phyloP scores from a whole-genome alignment of 2,888 invertebrate species.

The Agrilus cyanescens region DNA sequence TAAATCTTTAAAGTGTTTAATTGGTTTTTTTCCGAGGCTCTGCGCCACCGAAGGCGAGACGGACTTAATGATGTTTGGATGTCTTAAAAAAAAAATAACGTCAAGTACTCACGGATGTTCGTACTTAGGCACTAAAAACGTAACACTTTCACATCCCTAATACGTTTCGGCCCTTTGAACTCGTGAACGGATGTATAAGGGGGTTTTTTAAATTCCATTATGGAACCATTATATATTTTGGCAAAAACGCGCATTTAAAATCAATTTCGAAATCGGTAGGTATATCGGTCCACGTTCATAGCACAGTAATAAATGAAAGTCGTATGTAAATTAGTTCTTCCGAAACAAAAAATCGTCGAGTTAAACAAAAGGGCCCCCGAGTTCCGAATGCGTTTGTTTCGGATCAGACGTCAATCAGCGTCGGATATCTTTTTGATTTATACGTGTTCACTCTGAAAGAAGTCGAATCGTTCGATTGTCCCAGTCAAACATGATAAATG shows the following conservation, averaged over 20 bases:
- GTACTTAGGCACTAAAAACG: too few relatives aligned
- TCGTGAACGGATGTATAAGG: too few relatives aligned
- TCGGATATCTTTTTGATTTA: slow-evolving; percentile 21
- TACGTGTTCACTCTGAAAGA: slow-evolving; percentile 9
- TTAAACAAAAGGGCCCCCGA: slow-evolving; percentile 19
- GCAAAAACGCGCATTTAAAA: too few relatives aligned
- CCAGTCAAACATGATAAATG: slow-evolving; percentile 16
- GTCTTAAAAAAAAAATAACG: too few relatives aligned
- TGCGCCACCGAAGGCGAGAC: too few relatives aligned
- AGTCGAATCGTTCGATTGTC: slow-evolving; percentile 11
- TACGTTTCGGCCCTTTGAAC: not conserved
- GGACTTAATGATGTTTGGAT: too few relatives aligned
- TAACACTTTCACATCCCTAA: too few relatives aligned
- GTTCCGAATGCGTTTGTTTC: slow-evolving; percentile 19
- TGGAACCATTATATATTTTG: too few relatives aligned
- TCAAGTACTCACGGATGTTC: too few relatives aligned
- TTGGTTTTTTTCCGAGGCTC: too few relatives aligned
- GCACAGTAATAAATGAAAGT: slow-evolving; percentile 1
- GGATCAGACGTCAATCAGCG: slow-evolving; percentile 21
- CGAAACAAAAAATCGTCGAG: slow-evolving; percentile 17
- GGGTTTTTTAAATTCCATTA: too few relatives aligned
- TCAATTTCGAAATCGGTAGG: not conserved
- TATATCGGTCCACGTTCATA: slow-evolving; percentile 4
- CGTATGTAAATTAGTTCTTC: slow-evolving; percentile 12
- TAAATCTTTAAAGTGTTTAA: too few relatives aligned